These are phyloP conservation scores for Ophion ventricosus DNA, from an alignment of 2,888 invertebrate species.

Conservation along the genomic window DNA sequence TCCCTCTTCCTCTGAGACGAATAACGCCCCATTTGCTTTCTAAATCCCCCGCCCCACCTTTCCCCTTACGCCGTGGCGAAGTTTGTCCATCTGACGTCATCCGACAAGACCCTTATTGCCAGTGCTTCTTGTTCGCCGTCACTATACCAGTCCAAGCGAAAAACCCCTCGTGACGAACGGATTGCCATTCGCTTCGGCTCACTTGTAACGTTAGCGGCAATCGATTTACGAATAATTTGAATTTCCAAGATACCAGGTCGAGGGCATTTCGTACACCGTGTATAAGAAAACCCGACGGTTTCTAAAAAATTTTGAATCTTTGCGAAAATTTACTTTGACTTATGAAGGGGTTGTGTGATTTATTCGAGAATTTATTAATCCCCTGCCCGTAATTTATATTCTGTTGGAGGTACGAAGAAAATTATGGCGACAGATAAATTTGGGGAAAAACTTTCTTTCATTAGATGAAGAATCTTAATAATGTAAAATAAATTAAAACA, in stretches of 20 bases:
- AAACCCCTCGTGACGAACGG: slow-evolving; percentile 39
- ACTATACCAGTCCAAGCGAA: slow-evolving; percentile 18
- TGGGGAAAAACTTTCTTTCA: not conserved
- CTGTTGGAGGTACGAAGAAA: not conserved
- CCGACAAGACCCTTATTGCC: slow-evolving; percentile 62
- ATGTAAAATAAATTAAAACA: not conserved
- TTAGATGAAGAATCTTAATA: not conserved
- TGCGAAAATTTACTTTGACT: not conserved
- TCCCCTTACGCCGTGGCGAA: slow-evolving; percentile 12
- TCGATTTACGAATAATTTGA: slow-evolving; percentile 60
- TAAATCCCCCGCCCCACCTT: not conserved
- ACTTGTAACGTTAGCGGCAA: slow-evolving; percentile 15
- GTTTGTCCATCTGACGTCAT: slow-evolving; percentile 55
- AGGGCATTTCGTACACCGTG: not conserved
- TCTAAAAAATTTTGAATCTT: not conserved
- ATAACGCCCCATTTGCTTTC: slow-evolving; percentile 9
- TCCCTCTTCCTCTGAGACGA: slow-evolving; percentile 5
- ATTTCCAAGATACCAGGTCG: slow-evolving; percentile 35
- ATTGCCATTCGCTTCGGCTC: not conserved
- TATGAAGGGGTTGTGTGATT: not conserved
- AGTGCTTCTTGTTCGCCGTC: slow-evolving; percentile 35
- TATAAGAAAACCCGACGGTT: not conserved
- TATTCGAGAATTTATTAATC: not conserved
- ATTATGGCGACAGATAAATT: not conserved
- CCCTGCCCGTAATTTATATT: not conserved